Percentiles rank a stretch among this genome's conserved stretches.
These are phyloP conservation scores for Nicator chloris DNA, from an alignment of 2,113 vertebrate genomes.

Conservation along the genomic window DNA sequence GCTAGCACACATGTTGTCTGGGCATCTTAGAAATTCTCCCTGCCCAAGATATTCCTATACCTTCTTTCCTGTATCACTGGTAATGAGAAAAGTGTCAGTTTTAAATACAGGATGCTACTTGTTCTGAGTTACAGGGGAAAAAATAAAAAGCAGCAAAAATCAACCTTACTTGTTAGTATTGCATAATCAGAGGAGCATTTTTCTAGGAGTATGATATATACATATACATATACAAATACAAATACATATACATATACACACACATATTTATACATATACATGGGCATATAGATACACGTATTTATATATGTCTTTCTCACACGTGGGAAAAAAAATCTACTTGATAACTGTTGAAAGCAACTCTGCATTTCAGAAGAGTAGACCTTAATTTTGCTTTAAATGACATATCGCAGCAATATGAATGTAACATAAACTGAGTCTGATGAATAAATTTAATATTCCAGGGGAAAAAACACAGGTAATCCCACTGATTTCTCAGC, in stretches of 20 bases:
- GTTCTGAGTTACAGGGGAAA: background rate
- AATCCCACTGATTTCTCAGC: background rate
- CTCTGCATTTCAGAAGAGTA: background rate
- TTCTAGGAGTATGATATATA: background rate
- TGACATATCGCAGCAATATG: background rate
- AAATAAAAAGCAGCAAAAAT: background rate
- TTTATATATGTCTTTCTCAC: background rate
- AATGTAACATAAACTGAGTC: background rate
- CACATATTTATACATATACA: background rate
- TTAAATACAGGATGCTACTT: background rate
- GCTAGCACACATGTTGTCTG: background rate
- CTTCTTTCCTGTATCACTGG: background rate
- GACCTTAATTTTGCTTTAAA: constrained; percentile 1
- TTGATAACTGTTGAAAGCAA: background rate
- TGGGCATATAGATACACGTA: background rate
- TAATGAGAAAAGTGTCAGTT: background rate
- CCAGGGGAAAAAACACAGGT: background rate
- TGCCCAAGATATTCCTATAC: background rate
- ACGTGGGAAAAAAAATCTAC: background rate
- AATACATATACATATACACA: background rate
- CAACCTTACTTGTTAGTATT: background rate
- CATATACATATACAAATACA: background rate
- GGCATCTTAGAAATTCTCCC: background rate
- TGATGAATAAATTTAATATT: background rate
- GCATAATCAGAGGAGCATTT: background rate